Percentiles rank a stretch among this genome's conserved stretches.
Evolutionary conservation across 2,113 vertebrate species (phyloP).

Genomic region (Stegastes partitus): DNA sequence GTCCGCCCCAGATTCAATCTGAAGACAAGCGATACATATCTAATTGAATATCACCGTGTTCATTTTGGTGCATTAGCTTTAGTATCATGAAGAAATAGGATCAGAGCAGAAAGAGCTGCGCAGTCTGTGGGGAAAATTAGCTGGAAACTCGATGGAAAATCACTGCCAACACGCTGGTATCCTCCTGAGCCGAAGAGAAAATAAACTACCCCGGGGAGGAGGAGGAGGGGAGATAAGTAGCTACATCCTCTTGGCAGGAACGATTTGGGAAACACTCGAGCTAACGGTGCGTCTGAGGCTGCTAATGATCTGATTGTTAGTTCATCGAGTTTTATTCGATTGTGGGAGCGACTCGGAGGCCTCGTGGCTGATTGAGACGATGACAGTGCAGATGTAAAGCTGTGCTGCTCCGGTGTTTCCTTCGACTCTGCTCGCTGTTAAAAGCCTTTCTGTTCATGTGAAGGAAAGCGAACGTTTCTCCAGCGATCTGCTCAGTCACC

Average conservation of each 20-base stretch:
- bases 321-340: neutral
- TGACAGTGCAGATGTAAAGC: neutral
- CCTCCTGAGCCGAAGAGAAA: conserved; percentile 19
- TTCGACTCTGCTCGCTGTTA: neutral
- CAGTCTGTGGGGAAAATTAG: neutral
- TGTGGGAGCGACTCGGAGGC: neutral
- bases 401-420: too few relatives aligned
- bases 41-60: neutral
- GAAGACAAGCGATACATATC: neutral
- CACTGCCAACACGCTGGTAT: neutral
- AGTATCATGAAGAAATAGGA: neutral
- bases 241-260: conserved; percentile 25
- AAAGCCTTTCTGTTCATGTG: conserved; percentile 25
- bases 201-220: conserved; percentile 18
- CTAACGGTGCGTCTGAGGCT: neutral
- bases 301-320: neutral
- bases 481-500: conserved; percentile 17
- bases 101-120: fast-evolving
- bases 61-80: neutral
- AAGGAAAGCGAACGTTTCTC: neutral
- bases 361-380: neutral
- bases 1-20: neutral
- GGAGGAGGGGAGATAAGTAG: conserved; percentile 20
- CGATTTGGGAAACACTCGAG: conserved; percentile 26
- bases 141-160: conserved; percentile 4